Evolutionary conservation across 1,140 invertebrate genomes (phyloP).

Genomic region (Bicyclus anynana): DNA sequence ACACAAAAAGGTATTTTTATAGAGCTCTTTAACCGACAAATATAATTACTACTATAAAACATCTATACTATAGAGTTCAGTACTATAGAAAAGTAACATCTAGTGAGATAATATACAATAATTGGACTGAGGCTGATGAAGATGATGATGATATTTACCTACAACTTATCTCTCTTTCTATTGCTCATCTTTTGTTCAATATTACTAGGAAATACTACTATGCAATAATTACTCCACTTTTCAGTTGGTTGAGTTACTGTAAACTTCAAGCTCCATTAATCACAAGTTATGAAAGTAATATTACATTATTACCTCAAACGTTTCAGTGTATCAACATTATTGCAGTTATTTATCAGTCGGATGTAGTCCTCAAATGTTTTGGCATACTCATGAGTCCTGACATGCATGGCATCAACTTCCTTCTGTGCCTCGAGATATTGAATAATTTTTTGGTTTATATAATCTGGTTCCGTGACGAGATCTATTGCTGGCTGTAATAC

Average conservation of each 20-base stretch:
- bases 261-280: constrained; percentile 23
- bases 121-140: no score
- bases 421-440: constrained; percentile 89
- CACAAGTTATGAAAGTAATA: constrained; percentile 13
- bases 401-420: constrained; percentile 86
- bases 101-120: no score
- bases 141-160: no score
- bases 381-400: constrained; percentile 90
- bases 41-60: no score
- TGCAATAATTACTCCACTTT: not conserved
- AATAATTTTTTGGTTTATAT: constrained; percentile 92
- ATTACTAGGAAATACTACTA: no score
- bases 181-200: no score
- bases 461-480: constrained; percentile 91
- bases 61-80: no score
- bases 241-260: constrained; percentile 5
- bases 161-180: no score
- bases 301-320: constrained; percentile 81
- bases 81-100: no score
- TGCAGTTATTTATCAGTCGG: constrained; percentile 88
- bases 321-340: constrained; percentile 89
- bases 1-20: no score
- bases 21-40: no score
- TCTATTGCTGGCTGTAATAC: constrained; percentile 91
- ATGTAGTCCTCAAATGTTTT: constrained; percentile 94